Base-by-base conservation (phyloP, 2,888 invertebrate species). In the Griposia aprilina region DNA sequence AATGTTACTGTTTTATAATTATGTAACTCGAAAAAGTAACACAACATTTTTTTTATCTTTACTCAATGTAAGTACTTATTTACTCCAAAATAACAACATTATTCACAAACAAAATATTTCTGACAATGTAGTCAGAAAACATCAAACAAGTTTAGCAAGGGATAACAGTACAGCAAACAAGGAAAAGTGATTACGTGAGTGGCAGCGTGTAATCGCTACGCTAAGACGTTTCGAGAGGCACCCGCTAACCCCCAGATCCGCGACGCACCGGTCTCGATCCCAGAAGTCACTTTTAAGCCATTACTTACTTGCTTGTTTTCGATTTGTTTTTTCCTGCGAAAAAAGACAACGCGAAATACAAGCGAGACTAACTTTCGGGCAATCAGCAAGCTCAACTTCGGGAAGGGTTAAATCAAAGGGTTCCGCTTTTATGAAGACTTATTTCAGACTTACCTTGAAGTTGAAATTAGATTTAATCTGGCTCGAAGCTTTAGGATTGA, bases 401-500 rank as follows among this genome's bases (percentile, higher is more conserved):
- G 91, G 92, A 94, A 94, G 96, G 96, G 96, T 96, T 96, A 96
- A 97, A 97, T 97, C 96, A 96, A 97, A 96, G 96, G 96, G 96
- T 95, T 95, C 95, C 95, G 95, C 96, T 97, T 96, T 96, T 96
- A 96, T 96, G 96, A 96, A 96, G 96, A 96, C 96, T 97, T 96
- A 96, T 97, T 96, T 96, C 94, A 96, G 96, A 96, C 96, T 97
- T 97, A 96, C 96, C 96, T 96, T 95, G 93, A 95, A 96, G 96
- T 97, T 96, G 95, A 96, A 96, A 97, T 97, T 97, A 96, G 96
- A 97, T 97, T 97, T 96, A 96, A 96, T 96, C 97, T 95, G 96
- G 94, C 96, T 94, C 95, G 95, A 94, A 96, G 96, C 95, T 96
- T 96, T 95, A 95, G 96, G 96, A 96, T 96, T 97, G 96, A 96